Base-by-base conservation (phyloP, 1,140 invertebrate species). In the Drosophila repletoides region DNA sequence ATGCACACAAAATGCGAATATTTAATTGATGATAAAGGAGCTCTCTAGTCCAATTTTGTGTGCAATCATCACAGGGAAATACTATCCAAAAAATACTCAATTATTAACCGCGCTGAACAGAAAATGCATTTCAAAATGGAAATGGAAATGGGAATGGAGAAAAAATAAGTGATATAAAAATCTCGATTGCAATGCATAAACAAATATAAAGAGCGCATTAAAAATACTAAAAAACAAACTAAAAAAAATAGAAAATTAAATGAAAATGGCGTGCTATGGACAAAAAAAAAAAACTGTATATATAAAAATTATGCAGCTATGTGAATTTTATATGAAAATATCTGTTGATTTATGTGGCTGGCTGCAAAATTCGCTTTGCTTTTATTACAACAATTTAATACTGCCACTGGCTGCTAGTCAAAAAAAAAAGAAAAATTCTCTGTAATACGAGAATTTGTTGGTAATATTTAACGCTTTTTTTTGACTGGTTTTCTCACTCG, bases 381-480 rank as follows among this genome's bases (percentile, higher is more conserved):
- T 66, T 66, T 59, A 59, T 66, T 66, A 45, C 63, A 24, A 21
- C 63, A 66, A 65, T 65, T 58, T 65, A 65, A 65, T 58, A 64
- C 36, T 45, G 31, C 22, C 10, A 14, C 49, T 19, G 36, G 9
- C 41, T 28, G 38, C 49, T 34, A 26, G n/a, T n/a, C n/a, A 56
- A 34, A 60, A 56, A 46, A 43, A 10, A 28, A 40, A 21, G 36
- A 40, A 40, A 48, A 48, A 31, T 48, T 5, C 45, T 48, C 26
- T 15, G 45, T 29, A 48, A 48, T 48, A n/a, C 9, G 45, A 48
- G 45, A 48, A 14, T 36, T 52, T 55, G 14, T 10, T 40, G n/a
- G 28, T 28, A 43, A 19, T 12, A 56, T 33, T 56, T 33, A n/a
- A 17, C 52, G 12, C 36, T 14, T 49, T 31, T 46, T 24, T 45